Conservation (phyloP, 2,113 vertebrate species). For the Rutilus rutilus region DNA sequence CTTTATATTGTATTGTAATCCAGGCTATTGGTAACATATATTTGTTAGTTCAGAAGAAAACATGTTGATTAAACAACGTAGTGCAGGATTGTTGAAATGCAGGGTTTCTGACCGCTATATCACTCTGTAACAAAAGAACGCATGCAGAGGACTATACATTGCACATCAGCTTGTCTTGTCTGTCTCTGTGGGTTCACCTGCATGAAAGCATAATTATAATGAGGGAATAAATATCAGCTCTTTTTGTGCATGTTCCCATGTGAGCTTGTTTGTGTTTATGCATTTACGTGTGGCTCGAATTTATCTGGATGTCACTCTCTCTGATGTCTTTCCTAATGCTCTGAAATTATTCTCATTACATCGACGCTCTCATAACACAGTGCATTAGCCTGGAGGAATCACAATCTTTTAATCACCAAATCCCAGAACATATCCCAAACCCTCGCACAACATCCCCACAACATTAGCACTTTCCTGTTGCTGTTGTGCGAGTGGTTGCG, state of each 20-base stretch:
- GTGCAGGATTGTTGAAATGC: neutral
- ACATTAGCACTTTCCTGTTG: constrained; percentile 12
- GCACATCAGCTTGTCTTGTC: constrained; percentile 5
- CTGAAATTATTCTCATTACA: constrained; percentile 49
- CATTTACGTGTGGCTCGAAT: constrained; percentile 32
- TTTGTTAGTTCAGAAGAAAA: neutral
- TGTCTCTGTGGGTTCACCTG: neutral
- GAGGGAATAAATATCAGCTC: constrained; percentile 21
- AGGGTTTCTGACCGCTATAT: neutral
- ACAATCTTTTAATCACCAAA: constrained; percentile 43
- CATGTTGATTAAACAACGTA: neutral
- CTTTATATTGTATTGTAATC: constrained; percentile 23
- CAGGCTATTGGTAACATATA: constrained; percentile 12
- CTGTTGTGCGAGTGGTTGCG: neutral
- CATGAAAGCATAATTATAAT: constrained; percentile 9
- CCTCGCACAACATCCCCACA: neutral
- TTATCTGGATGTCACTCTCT: constrained; percentile 2
- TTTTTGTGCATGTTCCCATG: neutral
- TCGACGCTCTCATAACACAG: constrained; percentile 16
- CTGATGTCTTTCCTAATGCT: constrained; percentile 43
- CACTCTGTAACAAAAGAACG: neutral
- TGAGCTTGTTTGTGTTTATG: constrained; percentile 22
- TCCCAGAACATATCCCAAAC: constrained; percentile 9
- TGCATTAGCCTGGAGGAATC: constrained; percentile 41
- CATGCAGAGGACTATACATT: neutral